These are phyloP conservation scores for Pteruthius melanotis DNA, from an alignment of 2,113 vertebrate species.

Conservation along the genomic window DNA sequence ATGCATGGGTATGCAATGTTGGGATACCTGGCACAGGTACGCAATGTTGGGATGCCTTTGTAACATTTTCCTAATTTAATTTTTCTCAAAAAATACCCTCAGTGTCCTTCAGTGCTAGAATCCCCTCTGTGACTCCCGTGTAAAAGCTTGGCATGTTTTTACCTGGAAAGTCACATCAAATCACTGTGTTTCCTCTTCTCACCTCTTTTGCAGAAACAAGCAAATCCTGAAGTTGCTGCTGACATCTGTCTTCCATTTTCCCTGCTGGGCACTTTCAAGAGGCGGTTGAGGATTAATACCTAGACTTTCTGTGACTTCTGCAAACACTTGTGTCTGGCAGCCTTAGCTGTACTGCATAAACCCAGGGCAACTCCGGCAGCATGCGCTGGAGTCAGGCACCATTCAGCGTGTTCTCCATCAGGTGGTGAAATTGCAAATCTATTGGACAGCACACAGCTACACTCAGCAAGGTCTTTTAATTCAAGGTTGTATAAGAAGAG, in stretches of 20 bases:
- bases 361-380: background rate
- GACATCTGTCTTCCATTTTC: background rate
- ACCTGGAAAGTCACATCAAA: background rate
- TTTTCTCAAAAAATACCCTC: background rate
- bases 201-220: background rate
- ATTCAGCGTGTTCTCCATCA: background rate
- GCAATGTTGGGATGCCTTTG: background rate
- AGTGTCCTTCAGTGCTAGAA: background rate
- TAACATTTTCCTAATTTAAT: background rate
- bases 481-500: background rate
- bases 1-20: background rate
- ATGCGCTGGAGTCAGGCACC: accelerated
- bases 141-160: background rate
- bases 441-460: background rate
- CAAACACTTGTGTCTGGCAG: background rate
- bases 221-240: background rate
- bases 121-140: background rate
- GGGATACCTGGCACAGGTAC: background rate
- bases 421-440: background rate
- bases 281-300: background rate
- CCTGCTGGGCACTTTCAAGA: background rate
- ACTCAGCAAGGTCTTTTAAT: background rate
- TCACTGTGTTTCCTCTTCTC: background rate
- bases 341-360: background rate
- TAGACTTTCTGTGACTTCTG: background rate